phyloP scores from a whole-genome alignment of 2,113 vertebrate genomes.

The Sphyrna mokarran region DNA sequence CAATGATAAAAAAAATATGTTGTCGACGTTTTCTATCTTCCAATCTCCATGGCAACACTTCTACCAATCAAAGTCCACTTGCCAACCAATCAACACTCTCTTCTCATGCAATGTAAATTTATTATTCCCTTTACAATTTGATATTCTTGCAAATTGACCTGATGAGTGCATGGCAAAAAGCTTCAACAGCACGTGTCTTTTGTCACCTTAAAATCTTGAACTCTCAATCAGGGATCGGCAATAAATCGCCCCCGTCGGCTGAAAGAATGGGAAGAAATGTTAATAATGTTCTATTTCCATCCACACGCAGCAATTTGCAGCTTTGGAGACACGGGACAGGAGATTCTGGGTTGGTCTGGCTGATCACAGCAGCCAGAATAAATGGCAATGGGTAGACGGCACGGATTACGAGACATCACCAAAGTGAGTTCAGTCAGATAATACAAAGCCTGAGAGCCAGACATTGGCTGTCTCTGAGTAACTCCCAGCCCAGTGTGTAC shows the following conservation, averaged over 20 bases:
- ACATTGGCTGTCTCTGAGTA: not conserved
- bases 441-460: not conserved
- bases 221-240: not conserved
- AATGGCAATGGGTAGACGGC: not conserved
- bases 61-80: too few species aligned
- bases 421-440: not conserved
- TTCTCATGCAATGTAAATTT: too few species aligned
- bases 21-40: too few species aligned
- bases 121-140: too few species aligned
- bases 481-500: not conserved
- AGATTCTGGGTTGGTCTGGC: not conserved
- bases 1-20: too few species aligned
- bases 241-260: too few species aligned
- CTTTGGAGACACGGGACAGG: not conserved
- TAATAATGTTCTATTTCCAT: not conserved
- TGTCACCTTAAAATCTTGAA: too few species aligned
- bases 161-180: too few species aligned
- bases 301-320: not conserved
- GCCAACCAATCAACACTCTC: too few species aligned
- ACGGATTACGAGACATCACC: not conserved
- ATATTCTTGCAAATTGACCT: too few species aligned
- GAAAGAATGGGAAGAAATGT: not conserved
- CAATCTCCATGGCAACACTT: too few species aligned
- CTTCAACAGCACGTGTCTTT: too few species aligned
- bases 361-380: not conserved